Evolutionary conservation across 2,888 invertebrate genomes (phyloP).

Genomic region (Griposia aprilina): DNA sequence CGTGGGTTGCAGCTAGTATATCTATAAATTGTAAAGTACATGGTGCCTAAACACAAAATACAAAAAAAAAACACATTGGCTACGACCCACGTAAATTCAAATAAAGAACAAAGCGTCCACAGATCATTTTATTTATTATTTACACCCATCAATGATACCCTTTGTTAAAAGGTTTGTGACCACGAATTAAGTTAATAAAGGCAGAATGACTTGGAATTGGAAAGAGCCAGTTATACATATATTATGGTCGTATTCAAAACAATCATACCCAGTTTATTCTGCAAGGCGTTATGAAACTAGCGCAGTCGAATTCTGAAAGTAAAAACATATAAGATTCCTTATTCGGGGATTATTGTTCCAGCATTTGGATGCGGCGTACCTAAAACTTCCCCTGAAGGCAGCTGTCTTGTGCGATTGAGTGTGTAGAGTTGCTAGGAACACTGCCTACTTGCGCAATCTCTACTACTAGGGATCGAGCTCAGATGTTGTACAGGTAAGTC

Average conservation of each 20-base stretch:
- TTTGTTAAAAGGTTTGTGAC: not conserved
- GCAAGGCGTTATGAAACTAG: not conserved
- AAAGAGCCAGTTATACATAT: not conserved
- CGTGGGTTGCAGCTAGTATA: no score
- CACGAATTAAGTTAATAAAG: not conserved
- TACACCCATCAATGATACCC: no score
- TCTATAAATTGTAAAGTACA: not conserved
- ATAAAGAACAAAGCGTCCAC: not conserved
- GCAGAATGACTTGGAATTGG: not conserved
- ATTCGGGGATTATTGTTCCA: not conserved
- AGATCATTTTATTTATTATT: not conserved
- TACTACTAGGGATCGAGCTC: not conserved
- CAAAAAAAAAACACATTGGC: not conserved
- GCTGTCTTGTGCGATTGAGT: not conserved
- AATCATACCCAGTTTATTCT: not conserved
- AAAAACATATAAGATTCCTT: not conserved
- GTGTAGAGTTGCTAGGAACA: not conserved
- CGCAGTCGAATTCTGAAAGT: not conserved
- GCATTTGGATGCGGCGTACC: not conserved
- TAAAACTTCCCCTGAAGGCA: not conserved
- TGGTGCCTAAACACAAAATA: not conserved
- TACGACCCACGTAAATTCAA: not conserved
- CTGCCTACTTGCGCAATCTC: not conserved
- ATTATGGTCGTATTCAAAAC: not conserved
- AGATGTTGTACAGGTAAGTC: not conserved